Base-by-base conservation (phyloP, 2,113 vertebrate genomes). In the Kobus ellipsiprymnus region DNA sequence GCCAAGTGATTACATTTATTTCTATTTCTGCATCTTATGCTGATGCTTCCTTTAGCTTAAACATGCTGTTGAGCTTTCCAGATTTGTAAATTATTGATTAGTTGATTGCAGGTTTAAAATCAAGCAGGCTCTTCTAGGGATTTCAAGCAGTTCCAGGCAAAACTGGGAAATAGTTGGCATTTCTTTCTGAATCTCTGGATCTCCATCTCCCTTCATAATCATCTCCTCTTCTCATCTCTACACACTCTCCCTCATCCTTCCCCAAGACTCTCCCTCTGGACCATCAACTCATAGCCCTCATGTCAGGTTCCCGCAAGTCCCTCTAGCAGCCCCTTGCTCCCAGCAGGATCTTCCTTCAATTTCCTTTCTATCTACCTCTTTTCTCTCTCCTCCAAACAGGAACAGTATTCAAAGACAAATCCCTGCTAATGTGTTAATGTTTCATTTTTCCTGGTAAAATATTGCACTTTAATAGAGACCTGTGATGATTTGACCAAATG, bases 71-170 rank as follows among this genome's bases (percentile, higher is more conserved):
- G 55, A 97, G 50, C 94, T 94, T 96, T 95, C 91, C 83, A 64
- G 59, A 87, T 89, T 48, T 74, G 21, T 93, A 94, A 93, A 97
- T 95, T 97, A 94, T 93, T 95, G 74, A 94, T 95, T 50, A 93
- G 52, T 46, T 83, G 94, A 84, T 81, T 71, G 29, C 12, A 27
- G 29, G 30, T 87, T 95, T 95, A 30, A 96, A 96, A 93, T 85
- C n/a, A 92, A 87, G 67, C 54, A 95, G 78, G 9, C 13, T 93
- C 5, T 55, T 89, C 67, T 19, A 84, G 74, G 46, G 96, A 86
- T 78, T 96, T 97, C 94, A 33, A 27, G 78, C 21, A 52, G 19
- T 90, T 64, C 46, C n/a, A 71, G 67, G 82, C 21, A 94, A 94
- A 91, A 94, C 1, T 62, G 59, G 67, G 46, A 80, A 81, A 48